These are phyloP conservation scores for Parnassius smintheus DNA, from an alignment of 2,888 invertebrate species.

Conservation along the genomic window DNA sequence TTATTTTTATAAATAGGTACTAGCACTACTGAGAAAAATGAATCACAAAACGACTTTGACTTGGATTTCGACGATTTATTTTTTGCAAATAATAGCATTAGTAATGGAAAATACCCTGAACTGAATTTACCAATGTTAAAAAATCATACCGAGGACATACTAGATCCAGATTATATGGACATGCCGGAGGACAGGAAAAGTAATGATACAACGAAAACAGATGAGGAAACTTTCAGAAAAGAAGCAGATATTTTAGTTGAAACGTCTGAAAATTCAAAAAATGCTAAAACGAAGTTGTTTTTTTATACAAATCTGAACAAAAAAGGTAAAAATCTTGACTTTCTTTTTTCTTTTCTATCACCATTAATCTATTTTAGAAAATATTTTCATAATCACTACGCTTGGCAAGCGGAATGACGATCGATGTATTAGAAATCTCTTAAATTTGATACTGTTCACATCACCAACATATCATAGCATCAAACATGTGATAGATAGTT, in stretches of 20 bases:
- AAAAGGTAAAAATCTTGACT: not conserved
- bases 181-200: conserved; percentile 11
- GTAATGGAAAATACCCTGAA: conserved; percentile 26
- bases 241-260: not conserved
- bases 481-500: too few relatives aligned
- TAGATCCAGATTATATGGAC: conserved; percentile 27
- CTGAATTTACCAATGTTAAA: conserved; percentile 32
- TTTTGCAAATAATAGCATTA: not conserved
- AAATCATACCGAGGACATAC: conserved; percentile 18
- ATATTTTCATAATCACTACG: too few relatives aligned
- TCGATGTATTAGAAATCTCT: too few relatives aligned
- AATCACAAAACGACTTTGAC: conserved; percentile 8
- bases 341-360: too few relatives aligned
- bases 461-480: too few relatives aligned
- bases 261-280: not conserved
- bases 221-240: conserved; percentile 8
- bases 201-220: not conserved
- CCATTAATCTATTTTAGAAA: too few relatives aligned
- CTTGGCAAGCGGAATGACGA: too few relatives aligned
- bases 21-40: conserved; percentile 12
- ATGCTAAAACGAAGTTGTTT: conserved; percentile 2
- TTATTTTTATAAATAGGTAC: too few relatives aligned
- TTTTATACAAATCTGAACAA: conserved; percentile 12
- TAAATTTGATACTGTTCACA: too few relatives aligned
- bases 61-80: conserved; percentile 24